Base-by-base conservation (phyloP, 2,113 vertebrate genomes). In the Syngnathus scovelli region DNA sequence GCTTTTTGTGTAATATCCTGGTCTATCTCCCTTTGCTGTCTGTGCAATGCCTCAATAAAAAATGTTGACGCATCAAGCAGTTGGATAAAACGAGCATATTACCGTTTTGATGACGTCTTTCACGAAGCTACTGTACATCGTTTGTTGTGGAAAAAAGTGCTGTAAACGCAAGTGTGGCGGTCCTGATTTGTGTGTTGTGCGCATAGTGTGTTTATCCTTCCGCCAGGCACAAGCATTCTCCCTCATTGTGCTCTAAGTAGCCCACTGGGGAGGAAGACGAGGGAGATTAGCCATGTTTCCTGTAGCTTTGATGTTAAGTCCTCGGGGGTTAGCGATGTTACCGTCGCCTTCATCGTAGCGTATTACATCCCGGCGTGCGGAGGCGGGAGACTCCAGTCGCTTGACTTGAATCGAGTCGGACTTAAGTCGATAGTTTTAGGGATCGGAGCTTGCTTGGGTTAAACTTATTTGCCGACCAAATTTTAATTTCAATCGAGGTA, bases 301-400 rank as follows among this genome's bases (percentile, higher is more conserved):
- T 85, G 85, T 86, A 68, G 81, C 86, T 90, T 91, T 90, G 88
- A 88, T 88, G 89, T 90, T 73, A 62, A 79, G 77, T 88, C 85
- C 80, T 77, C 68, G 85, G 23, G 59, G 63, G 41, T 18, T 85
- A 77, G 81, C 16, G 68, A 75, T 60, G 84, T 58, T 83, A 62
- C 83, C 79, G 78, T 86, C 76, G 66, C 78, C 77, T 80, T 81
- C 41, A 43, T 43, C 77, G 78, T 85, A 66, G 74, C 78, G 74
- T 61, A 39, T 85, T 81, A 81, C 84, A 75, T 83, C 87, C 78
- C 68, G 74, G 76, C 71, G 74, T 82, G 74, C 67, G 80, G n/a
- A 56, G 23, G 23, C 6, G 23, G 12, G 54, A 23, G 54, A 56
- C 54, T 56, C 12, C 12, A 12, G 54, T 27, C 54, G 33, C 23